These are phyloP conservation scores for Trachelus tabidus DNA, from an alignment of 2,888 invertebrate genomes.

Conservation along the genomic window DNA sequence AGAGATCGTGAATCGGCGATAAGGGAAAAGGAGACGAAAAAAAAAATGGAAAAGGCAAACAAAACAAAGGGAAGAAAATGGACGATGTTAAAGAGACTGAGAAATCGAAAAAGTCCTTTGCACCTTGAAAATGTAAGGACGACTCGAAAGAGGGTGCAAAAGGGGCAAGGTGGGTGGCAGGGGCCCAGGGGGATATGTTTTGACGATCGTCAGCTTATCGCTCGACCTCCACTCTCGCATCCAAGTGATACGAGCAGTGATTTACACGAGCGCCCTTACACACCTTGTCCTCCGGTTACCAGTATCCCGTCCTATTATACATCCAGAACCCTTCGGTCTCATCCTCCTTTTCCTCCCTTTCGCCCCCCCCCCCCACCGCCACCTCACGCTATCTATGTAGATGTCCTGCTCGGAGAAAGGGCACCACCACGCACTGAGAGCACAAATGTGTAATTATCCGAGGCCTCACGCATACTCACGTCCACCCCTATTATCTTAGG, in stretches of 20 bases:
- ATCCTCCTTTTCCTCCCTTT: neutral
- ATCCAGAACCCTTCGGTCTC: conserved; percentile 5
- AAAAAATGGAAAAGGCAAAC: neutral
- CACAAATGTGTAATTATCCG: conserved; percentile 43
- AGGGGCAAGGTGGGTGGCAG: conserved; percentile 3
- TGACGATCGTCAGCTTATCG: conserved; percentile 8
- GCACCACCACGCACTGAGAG: conserved; percentile 32
- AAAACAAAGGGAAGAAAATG: neutral
- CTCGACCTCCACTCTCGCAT: conserved; percentile 2
- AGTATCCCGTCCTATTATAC: conserved; percentile 9
- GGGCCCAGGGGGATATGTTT: neutral
- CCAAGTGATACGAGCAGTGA: conserved; percentile 9
- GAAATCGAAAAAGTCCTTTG: neutral
- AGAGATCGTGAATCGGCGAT: conserved; percentile 12
- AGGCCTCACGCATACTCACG: conserved; percentile 36
- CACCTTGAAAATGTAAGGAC: neutral
- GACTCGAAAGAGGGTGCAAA: neutral
- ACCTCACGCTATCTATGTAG: conserved; percentile 3
- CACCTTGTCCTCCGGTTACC: conserved; percentile 7
- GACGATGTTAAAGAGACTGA: conserved; percentile 2
- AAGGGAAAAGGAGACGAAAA: neutral
- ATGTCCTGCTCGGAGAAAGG: conserved; percentile 21
- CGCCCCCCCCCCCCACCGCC: neutral
- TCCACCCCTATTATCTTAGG: conserved; percentile 36
- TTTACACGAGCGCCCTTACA: conserved; percentile 8